Percentiles rank a stretch among this genome's conserved stretches.
Evolutionary conservation across 2,113 vertebrate genomes (phyloP).

Genomic region (Eolophus roseicapilla): DNA sequence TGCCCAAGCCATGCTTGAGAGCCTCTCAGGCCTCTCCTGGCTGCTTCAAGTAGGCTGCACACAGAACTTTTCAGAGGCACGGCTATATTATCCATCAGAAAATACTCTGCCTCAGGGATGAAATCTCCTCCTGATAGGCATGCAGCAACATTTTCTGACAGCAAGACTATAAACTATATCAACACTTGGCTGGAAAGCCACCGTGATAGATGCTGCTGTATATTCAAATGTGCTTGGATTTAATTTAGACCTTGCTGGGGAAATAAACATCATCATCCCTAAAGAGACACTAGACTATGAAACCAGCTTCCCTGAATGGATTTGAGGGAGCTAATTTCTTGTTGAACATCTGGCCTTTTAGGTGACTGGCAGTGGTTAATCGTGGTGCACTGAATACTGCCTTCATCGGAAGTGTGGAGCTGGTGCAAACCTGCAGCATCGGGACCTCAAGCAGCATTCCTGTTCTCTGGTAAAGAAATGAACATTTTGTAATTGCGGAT

Average conservation of each 20-base stretch:
- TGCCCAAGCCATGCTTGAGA: not conserved
- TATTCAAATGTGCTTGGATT: not conserved
- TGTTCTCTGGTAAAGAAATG: not conserved
- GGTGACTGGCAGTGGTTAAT: not conserved
- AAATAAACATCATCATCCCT: not conserved
- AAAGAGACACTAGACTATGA: not conserved
- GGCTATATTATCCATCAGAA: not conserved
- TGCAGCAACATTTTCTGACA: not conserved
- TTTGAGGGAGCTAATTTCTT: not conserved
- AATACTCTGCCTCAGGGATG: not conserved
- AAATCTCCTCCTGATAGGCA: not conserved
- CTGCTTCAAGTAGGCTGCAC: not conserved
- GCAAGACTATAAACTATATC: not conserved
- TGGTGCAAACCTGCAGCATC: not conserved
- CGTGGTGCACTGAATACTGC: not conserved
- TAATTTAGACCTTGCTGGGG: not conserved
- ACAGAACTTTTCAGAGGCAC: not conserved
- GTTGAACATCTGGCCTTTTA: not conserved
- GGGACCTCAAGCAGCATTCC: not conserved
- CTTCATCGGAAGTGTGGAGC: not conserved
- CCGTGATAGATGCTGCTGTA: not conserved
- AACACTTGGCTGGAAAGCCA: not conserved
- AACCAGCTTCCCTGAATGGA: not conserved
- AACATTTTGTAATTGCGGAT: not conserved
- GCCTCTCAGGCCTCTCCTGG: not conserved